Evolutionary conservation across 1,140 invertebrate species (phyloP).

Genomic region (Drosophila persimilis): DNA sequence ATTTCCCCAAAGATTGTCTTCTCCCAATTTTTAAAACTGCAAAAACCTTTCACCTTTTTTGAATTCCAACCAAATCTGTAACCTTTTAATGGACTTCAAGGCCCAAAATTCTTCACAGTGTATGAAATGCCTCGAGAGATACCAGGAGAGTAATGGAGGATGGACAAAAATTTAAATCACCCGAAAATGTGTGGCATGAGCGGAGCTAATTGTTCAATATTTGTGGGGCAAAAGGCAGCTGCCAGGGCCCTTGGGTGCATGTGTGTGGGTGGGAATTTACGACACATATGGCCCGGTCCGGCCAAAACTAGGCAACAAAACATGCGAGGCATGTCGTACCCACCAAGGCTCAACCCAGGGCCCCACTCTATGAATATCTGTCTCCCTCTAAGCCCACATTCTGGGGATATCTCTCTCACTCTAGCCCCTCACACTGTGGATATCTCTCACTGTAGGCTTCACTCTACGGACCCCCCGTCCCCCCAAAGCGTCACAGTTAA

Average conservation of each 20-base stretch:
- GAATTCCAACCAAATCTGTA: too few relatives aligned
- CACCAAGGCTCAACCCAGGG: conserved; percentile 19
- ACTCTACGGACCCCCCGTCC: conserved; percentile 1
- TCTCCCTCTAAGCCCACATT: too few relatives aligned
- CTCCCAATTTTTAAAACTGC: too few relatives aligned
- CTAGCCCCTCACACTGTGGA: neutral
- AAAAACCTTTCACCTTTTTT: too few relatives aligned
- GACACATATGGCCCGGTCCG: conserved; percentile 58
- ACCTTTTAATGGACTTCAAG: too few relatives aligned
- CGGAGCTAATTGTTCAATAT: conserved; percentile 75
- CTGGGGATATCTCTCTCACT: conserved; percentile 8
- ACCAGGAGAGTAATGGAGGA: neutral
- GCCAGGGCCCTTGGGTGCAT: conserved; percentile 57
- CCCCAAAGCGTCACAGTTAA: conserved; percentile 71
- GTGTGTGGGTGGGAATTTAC: conserved; percentile 56
- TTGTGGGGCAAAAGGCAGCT: conserved; percentile 53
- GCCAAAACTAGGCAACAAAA: conserved; percentile 65
- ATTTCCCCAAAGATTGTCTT: too few relatives aligned
- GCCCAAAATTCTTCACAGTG: too few relatives aligned
- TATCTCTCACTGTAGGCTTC: neutral
- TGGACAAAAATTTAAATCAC: conserved; percentile 51
- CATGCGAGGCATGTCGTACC: conserved; percentile 59
- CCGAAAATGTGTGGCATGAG: conserved; percentile 32
- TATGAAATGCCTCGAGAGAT: too few relatives aligned
- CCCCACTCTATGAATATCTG: conserved; percentile 7